Evolutionary conservation across 2,113 vertebrate species (phyloP), one percentile per base, ranked within the genome.

Genomic region (Apteryx mantelli): DNA sequence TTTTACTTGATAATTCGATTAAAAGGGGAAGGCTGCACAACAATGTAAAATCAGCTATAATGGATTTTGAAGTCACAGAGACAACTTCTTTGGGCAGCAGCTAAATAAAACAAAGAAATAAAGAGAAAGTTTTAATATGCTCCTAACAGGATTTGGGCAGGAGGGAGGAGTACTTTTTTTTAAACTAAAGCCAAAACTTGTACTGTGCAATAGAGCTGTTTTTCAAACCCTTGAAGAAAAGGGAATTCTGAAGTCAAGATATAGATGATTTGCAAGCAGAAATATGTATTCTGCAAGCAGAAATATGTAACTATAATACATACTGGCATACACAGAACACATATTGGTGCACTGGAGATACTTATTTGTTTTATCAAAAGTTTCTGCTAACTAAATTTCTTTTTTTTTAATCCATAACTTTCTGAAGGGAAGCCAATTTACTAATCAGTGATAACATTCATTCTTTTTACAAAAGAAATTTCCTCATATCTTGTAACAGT

Each of bases 81-180:
- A 26, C 9, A 34, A 61, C 68, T 79, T 40, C 13, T 74, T 80
- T 65, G 66, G 52, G 32, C 19, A 89, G 34, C 14, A 46, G 58
- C 5, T 56, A 52, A 82, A 79, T 20, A 3, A 69, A 81, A n/a
- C 34, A 60, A 60, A 82, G 20, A 75, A 84, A 60, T 10, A 38
- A 79, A 70, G 4, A 16, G 17, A 73, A 44, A 81, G 21, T 84
- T 89, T 84, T 44, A 44, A 80, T 60, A 83, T 38, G 5, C 22
- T 82, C 6, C 50, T 56, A 85, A 28, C 4, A 73, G 7, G 15
- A 60, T 75, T 66, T 66, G 36, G n/a, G 14, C 25, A 10, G 25
- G 30, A 89, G 8, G 16, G 0, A 13, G 11, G 4, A 26, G 13
- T 0, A 1, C 4, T 17, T 24, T 55, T 34, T 64, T 71, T 73